These are phyloP conservation scores for human DNA, from an alignment of 2,113 vertebrate species.

Conservation along the genomic window GRCh38 chr17:43910001-43910500, in stretches of 20 bases:
- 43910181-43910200: background rate
- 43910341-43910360: background rate
- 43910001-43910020: background rate
- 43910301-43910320: background rate
- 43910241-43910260: background rate
- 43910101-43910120: background rate
- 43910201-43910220: background rate
- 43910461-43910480: background rate
- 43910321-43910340: accelerated
- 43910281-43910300: background rate
- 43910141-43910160: background rate
- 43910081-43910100: background rate
- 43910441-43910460: background rate
- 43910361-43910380: background rate
- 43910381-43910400: background rate
- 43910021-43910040: background rate
- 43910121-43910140: background rate
- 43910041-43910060: background rate
- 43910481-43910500: background rate
- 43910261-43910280: background rate
- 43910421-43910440: accelerated
- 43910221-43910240: background rate
- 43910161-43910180: background rate
- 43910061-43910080: background rate
- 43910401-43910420: accelerated